Base-by-base conservation (phyloP, 2,888 invertebrate species). In the Trisateles emortualis region DNA sequence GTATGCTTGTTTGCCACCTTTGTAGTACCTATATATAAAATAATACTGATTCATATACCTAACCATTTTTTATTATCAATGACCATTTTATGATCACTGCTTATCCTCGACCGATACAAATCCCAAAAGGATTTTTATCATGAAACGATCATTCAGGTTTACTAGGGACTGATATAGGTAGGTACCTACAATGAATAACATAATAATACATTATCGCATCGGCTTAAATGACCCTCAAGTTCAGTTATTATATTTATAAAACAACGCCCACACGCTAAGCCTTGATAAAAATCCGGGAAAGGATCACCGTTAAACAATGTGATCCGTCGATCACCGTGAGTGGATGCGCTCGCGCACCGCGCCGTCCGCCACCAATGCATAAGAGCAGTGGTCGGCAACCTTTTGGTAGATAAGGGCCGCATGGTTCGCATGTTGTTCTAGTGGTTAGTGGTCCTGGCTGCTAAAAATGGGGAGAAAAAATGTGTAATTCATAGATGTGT, bases 241-340 rank as follows among this genome's bases (percentile, higher is more conserved):
- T 54, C 53, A 59, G 53, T 60, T 72, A n/a, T n/a, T n/a, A 72
- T 69, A 61, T 61, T 59, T 60, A 72, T 73, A 77, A 65, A 68
- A 64, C 57, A 43, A 66, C 73, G 52, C 75, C 76, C 76, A 78
- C 78, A 50, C 45, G 49, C 59, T 59, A 59, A 64, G 60, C 38
- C 38, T 57, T 64, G 59, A 62, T 60, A 66, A 71, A 73, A 76
- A 73, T 75, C 73, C 79, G 74, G 76, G 73, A 78, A 81, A 83
- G 82, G 83, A 81, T 79, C 83, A 79, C 80, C 75, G 68, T 74
- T 76, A 76, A 76, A 78, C 78, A 80, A 79, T 79, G 67, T 53
- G 26, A 14, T 47, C 22, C 38, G 33, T 49, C 16, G 58, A 57
- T 32, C 44, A 39, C 29, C 30, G 52, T 46, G 56, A 47, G 52